phyloP scores from a whole-genome alignment of 2,888 invertebrate species.

The Parapristionchus giblindavisi region DNA sequence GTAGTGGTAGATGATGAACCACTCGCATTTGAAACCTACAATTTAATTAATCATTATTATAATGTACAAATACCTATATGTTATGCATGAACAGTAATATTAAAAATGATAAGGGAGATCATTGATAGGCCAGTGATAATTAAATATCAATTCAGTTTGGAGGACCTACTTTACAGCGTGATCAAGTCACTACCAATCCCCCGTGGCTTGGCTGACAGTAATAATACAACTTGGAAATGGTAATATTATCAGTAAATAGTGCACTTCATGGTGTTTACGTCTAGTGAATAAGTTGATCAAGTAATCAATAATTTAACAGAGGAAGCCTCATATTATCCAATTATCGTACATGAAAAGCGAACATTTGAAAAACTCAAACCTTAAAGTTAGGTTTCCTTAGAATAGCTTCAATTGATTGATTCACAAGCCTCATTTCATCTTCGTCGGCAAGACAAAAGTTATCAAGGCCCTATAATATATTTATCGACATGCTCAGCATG shows the following conservation, averaged over 20 bases:
- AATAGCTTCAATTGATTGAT: constrained; percentile 11
- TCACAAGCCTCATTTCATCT: constrained; percentile 24
- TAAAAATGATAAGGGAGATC: not conserved
- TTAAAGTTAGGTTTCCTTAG: constrained; percentile 28
- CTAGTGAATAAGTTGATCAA: not conserved
- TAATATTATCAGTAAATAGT: too few relatives aligned
- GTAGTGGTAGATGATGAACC: not conserved
- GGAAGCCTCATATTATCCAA: not conserved
- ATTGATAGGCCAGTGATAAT: too few relatives aligned
- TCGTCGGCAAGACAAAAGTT: constrained; percentile 4
- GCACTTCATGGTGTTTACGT: not conserved
- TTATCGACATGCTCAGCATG: too few relatives aligned
- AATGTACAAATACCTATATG: not conserved
- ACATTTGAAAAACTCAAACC: not conserved
- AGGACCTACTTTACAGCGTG: too few relatives aligned
- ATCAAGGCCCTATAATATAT: too few relatives aligned
- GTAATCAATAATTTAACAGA: not conserved
- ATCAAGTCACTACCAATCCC: too few relatives aligned
- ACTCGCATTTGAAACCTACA: not conserved
- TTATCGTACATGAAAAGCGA: not conserved
- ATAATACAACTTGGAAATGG: too few relatives aligned
- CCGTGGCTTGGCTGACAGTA: too few relatives aligned
- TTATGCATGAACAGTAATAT: not conserved
- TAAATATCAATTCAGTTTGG: too few relatives aligned
- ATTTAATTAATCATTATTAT: not conserved